Evolutionary conservation across 2,113 vertebrate genomes (phyloP).

Genomic region (Edolisoma coerulescens): DNA sequence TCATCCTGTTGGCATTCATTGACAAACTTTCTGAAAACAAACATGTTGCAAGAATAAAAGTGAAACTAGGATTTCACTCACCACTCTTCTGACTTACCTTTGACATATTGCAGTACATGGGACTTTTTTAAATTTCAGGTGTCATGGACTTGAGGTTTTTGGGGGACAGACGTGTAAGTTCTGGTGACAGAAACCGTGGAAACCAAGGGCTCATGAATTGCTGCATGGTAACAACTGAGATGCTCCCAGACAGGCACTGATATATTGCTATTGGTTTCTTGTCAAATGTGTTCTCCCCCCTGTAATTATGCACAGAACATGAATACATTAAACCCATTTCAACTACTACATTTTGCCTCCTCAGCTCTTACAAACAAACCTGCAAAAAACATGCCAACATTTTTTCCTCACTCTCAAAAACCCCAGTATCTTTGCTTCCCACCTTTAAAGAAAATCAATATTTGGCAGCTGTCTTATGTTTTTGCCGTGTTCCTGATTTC

Average conservation of each 20-base stretch:
- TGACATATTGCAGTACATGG: neutral
- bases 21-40: neutral
- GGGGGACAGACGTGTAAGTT: neutral
- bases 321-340: neutral
- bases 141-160: neutral
- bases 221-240: neutral
- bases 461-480: slow-evolving; percentile 29
- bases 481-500: slow-evolving; percentile 1
- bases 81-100: neutral
- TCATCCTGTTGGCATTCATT: neutral
- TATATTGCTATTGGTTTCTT: slow-evolving; percentile 11
- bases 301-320: neutral
- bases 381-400: neutral
- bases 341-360: neutral
- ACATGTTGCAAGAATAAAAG: neutral
- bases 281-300: slow-evolving; percentile 3
- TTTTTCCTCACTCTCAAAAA: neutral
- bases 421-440: neutral
- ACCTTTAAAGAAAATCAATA: slow-evolving; percentile 30
- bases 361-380: neutral
- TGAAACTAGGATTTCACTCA: neutral
- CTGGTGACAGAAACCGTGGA: neutral
- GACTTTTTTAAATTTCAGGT: neutral
- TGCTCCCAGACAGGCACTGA: neutral
- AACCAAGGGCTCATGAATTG: neutral